A percentile compares a stretch with the other conserved stretches of the same genome.
phyloP scores from a whole-genome alignment of 1,140 invertebrate species.

The Lordiphosa collinella region DNA sequence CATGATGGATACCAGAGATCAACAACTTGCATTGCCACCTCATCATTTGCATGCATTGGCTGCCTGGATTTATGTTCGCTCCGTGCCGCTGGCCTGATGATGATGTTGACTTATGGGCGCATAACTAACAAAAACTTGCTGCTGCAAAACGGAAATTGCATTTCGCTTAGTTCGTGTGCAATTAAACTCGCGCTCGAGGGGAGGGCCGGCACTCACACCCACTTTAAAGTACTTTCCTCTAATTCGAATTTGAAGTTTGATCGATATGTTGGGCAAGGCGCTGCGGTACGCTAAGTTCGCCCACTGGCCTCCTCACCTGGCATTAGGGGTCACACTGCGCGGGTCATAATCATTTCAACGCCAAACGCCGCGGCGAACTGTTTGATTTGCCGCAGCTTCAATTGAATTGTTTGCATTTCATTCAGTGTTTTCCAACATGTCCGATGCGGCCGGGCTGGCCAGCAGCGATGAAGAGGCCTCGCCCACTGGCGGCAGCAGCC shows the following conservation, averaged over 20 bases:
- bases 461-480: conserved; percentile 58
- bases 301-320: conserved; percentile 35
- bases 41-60: conserved; percentile 28
- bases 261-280: conserved; percentile 62
- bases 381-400: conserved; percentile 40
- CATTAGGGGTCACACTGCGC: conserved; percentile 56
- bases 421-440: conserved; percentile 15
- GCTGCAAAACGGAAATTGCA: conserved; percentile 62
- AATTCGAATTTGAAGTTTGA: conserved; percentile 78
- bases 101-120: conserved; percentile 56
- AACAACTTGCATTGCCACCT: conserved; percentile 14
- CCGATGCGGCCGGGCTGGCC: conserved; percentile 40
- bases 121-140: conserved; percentile 25
- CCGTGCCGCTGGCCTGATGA: conserved; percentile 5
- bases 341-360: conserved; percentile 58
- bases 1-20: conserved; percentile 26
- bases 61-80: conserved; percentile 2
- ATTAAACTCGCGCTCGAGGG: conserved; percentile 41
- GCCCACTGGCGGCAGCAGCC: conserved; percentile 8
- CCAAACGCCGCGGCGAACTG: conserved; percentile 50
- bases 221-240: conserved; percentile 54
- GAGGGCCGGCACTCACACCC: conserved; percentile 30
- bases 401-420: conserved; percentile 29
- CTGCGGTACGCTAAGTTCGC: conserved; percentile 15
- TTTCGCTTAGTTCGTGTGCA: conserved; percentile 62